Evolutionary conservation across 2,113 vertebrate genomes (phyloP).

Genomic region (Ceuthmochares aereus): DNA sequence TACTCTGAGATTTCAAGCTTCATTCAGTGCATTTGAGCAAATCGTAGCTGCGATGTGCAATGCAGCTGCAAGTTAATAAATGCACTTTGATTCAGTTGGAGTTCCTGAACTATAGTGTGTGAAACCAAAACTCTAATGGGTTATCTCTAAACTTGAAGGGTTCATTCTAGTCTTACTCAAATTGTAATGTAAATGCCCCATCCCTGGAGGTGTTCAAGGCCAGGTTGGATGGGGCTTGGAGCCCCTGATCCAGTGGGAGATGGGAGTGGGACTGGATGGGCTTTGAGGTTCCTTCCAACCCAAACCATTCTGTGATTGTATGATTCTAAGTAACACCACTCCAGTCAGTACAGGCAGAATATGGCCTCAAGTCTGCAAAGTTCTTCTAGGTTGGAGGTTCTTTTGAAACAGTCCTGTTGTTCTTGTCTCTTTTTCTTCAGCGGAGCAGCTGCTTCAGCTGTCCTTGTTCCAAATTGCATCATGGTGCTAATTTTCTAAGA

Average conservation of each 20-base stretch:
- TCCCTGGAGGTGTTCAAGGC: no score
- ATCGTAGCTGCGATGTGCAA: background rate
- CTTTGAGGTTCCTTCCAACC: no score
- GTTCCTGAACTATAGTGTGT: background rate
- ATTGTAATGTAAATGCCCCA: no score
- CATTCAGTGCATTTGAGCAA: background rate
- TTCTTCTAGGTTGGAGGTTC: background rate
- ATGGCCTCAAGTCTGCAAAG: background rate
- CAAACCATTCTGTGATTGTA: no score
- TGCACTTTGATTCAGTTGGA: background rate
- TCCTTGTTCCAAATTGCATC: constrained; percentile 14
- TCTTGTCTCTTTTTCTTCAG: background rate
- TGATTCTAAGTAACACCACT: background rate
- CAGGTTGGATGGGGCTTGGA: no score
- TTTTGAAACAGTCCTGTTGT: background rate
- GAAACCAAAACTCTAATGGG: background rate
- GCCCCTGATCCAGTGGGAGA: no score
- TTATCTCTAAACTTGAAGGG: background rate
- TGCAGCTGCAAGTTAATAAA: background rate
- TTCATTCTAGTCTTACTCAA: background rate
- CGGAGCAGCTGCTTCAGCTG: constrained; percentile 52
- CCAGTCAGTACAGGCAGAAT: background rate
- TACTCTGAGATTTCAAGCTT: background rate
- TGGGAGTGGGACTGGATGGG: no score
- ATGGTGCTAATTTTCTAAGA: constrained; percentile 44